Conservation (phyloP, 2,888 invertebrate species). For the Synanthedon andrenaeformis region DNA sequence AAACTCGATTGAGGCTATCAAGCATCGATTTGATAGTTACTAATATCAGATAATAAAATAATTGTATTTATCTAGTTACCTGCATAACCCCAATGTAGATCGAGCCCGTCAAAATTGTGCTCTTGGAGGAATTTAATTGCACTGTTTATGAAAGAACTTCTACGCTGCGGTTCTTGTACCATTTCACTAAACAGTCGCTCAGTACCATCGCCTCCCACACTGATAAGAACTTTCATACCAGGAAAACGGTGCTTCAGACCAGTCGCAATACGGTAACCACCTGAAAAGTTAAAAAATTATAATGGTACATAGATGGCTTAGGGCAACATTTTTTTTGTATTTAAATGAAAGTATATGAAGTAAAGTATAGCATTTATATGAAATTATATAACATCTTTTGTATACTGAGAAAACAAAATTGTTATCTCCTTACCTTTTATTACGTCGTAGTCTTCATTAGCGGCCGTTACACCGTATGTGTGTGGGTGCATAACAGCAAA, state of each 20-base stretch:
- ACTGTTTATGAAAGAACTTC: conserved; percentile 73
- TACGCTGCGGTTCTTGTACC: conserved; percentile 65
- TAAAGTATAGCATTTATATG: too few species aligned
- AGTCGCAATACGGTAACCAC: conserved; percentile 78
- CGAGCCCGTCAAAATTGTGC: conserved; percentile 84
- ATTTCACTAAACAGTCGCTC: conserved; percentile 73
- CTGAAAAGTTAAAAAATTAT: conserved; percentile 35
- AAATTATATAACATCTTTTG: too few species aligned
- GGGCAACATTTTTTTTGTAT: too few species aligned
- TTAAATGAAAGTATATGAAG: too few species aligned
- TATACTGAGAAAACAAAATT: too few species aligned
- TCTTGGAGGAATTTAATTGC: conserved; percentile 74
- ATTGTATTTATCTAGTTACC: conserved; percentile 27
- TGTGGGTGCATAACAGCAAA: conserved; percentile 78
- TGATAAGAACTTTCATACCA: conserved; percentile 77
- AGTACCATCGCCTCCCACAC: conserved; percentile 78
- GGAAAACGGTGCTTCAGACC: conserved; percentile 76
- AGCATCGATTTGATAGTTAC: too few species aligned
- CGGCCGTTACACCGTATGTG: conserved; percentile 71
- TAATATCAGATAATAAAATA: too few species aligned
- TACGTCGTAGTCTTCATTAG: conserved; percentile 78
- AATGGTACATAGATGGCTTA: too few species aligned
- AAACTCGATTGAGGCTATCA: too few species aligned
- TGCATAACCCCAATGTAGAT: conserved; percentile 84
- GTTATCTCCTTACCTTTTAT: conserved; percentile 69